Evolutionary conservation across 2,888 invertebrate genomes (phyloP), one percentile per base, ranked within the genome.

Genomic region (Hemicrepidius hirtus): DNA sequence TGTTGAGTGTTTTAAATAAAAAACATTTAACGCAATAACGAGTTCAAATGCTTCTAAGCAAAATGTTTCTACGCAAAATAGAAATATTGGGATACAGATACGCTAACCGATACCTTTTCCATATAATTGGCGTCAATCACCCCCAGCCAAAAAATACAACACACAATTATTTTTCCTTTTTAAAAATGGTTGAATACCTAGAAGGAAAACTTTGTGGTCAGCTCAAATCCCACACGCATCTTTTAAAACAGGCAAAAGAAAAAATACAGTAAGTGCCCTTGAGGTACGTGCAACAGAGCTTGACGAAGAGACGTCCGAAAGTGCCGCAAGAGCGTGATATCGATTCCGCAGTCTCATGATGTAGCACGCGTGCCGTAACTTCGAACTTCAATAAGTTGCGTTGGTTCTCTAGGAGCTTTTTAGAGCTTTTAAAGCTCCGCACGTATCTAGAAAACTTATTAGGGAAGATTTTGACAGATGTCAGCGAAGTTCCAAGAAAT

Each of bases 331-430:
- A 59, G 59, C 37, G 20, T 40, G 40, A 59, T 59, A 59, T 59
- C 59, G 59, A 59, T 59, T 59, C 59, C 59, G 35, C 37, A 59
- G 37, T 40, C 37, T 59, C 32, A 20, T 12, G 35, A 37, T 59
- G 40, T 40, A 59, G 37, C 40, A 59, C 59, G 59, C 59, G 59
- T 59, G 59, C 59, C 35, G 40, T 37, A 37, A 59, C 59, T 59
- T 59, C 37, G 4, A 59, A 59, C 59, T 59, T 40, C 59, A 59
- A 40, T 59, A 40, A 20, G 21, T 37, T 10, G 59, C 12, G 53
- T 18, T 59, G 40, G 18, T 59, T 35, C 59, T 9, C 35, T 6
- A 24, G 20, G 13, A 55, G 35, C 24, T 55, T 37, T n/a, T 40
- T 37, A 3, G 37, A 59, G 59, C 59, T 40, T 59, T 59, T 37